Evolutionary conservation across 2,888 invertebrate genomes (phyloP).

Genomic region (Prostheceraeus crozeri): DNA sequence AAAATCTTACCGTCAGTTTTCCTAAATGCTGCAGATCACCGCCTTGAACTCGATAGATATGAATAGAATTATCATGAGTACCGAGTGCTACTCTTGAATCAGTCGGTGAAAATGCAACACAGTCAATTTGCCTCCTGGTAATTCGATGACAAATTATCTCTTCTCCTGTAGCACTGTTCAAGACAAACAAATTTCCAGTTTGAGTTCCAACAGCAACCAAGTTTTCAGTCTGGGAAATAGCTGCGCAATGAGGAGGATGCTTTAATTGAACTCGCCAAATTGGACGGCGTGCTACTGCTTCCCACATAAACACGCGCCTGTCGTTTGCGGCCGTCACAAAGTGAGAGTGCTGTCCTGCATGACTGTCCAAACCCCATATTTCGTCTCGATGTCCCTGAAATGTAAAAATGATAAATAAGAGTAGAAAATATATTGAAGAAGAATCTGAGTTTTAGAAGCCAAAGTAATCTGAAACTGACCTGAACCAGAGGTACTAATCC

Average conservation of each 20-base stretch:
- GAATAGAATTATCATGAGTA: too few species aligned
- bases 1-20: too few species aligned
- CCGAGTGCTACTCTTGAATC: too few species aligned
- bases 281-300: too few species aligned
- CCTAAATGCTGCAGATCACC: too few species aligned
- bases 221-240: conserved; percentile 71
- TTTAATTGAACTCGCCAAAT: too few species aligned
- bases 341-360: too few species aligned
- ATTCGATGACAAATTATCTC: background rate
- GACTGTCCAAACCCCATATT: too few species aligned
- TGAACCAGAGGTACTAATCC: conserved; percentile 55
- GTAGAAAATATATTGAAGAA: background rate
- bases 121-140: conserved; percentile 52
- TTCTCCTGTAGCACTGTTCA: conserved; percentile 61
- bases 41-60: too few species aligned
- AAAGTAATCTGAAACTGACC: background rate
- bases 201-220: conserved; percentile 71
- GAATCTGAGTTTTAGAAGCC: too few species aligned
- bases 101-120: conserved; percentile 58
- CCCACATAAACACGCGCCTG: too few species aligned
- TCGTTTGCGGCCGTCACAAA: too few species aligned
- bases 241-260: conserved; percentile 73
- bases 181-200: conserved; percentile 72
- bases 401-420: background rate
- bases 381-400: conserved; percentile 72